Conservation (phyloP, 2,797 vertebrate species). For the Epinephelus coioides region DNA sequence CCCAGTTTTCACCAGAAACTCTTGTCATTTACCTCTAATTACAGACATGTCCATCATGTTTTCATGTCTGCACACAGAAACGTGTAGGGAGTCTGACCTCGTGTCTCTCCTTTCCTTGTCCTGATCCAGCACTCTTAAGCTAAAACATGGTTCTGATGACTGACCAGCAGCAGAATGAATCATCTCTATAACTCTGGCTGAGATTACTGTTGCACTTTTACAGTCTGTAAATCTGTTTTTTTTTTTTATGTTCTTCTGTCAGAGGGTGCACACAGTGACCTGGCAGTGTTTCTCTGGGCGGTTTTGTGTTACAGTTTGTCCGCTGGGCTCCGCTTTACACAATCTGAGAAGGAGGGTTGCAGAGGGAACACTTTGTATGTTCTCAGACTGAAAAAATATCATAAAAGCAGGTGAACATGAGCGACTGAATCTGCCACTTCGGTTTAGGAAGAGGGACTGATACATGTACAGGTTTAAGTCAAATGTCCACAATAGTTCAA, state of each 20-base stretch:
- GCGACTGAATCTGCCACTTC: too few species aligned
- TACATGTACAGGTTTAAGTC: too few species aligned
- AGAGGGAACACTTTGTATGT: not conserved
- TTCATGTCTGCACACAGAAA: slow-evolving; percentile 9
- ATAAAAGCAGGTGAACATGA: slow-evolving; percentile 1
- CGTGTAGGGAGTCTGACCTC: not conserved
- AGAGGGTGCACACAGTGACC: slow-evolving; percentile 1
- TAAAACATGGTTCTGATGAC: not conserved
- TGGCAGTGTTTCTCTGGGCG: not conserved
- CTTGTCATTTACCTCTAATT: slow-evolving; percentile 45
- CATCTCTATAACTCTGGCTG: not conserved
- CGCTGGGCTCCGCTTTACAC: not conserved
- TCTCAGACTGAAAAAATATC: not conserved
- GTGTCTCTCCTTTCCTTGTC: not conserved
- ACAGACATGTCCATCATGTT: slow-evolving; percentile 23
- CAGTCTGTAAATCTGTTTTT: not conserved
- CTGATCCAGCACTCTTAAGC: not conserved
- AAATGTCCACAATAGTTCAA: too few species aligned
- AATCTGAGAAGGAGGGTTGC: not conserved
- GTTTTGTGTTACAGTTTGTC: slow-evolving; percentile 15
- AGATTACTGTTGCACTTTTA: not conserved
- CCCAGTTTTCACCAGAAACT: slow-evolving; percentile 29
- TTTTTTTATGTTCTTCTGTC: not conserved
- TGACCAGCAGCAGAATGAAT: not conserved
- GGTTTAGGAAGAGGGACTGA: too few species aligned